phyloP scores from a whole-genome alignment of 2,113 vertebrate genomes.

The Nicator chloris region DNA sequence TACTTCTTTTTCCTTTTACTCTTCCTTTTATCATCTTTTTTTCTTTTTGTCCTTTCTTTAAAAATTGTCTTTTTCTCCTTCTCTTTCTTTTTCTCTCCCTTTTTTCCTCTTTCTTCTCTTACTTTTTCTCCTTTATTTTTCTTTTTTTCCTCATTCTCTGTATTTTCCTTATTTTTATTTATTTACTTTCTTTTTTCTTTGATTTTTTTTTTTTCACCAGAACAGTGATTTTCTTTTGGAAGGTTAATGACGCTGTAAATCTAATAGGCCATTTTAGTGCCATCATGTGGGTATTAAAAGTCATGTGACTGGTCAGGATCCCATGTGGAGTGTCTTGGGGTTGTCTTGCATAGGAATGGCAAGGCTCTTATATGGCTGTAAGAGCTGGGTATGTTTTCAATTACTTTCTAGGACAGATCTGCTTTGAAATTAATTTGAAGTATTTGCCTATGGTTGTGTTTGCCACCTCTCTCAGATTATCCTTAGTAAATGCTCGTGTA shows the following conservation, averaged over 20 bases:
- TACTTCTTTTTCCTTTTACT: conserved; percentile 5
- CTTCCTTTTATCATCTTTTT: too few relatives aligned
- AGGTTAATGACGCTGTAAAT: conserved; percentile 85
- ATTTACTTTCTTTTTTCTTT: not conserved
- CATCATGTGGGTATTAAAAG: conserved; percentile 81
- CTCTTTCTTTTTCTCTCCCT: accelerated
- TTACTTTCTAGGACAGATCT: conserved; percentile 67
- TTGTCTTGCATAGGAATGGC: conserved; percentile 53
- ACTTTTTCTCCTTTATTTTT: too few relatives aligned
- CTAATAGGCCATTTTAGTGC: conserved; percentile 83
- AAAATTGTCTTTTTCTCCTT: too few relatives aligned
- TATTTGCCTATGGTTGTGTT: conserved; percentile 61
- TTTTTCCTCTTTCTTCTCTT: accelerated
- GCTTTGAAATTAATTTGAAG: conserved; percentile 71
- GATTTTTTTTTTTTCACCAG: not conserved
- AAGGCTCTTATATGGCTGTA: conserved; percentile 35
- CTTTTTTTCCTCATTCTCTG: not conserved
- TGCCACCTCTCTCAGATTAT: conserved; percentile 36
- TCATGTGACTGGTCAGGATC: conserved; percentile 70
- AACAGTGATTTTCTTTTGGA: conserved; percentile 75
- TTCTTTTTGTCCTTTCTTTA: accelerated
- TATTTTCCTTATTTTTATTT: not conserved
- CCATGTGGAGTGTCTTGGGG: conserved; percentile 64
- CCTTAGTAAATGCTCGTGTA: not conserved
- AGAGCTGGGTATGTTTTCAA: conserved; percentile 64